Base-by-base conservation (phyloP, 2,888 invertebrate genomes). In the Lampropteryx suffumata region DNA sequence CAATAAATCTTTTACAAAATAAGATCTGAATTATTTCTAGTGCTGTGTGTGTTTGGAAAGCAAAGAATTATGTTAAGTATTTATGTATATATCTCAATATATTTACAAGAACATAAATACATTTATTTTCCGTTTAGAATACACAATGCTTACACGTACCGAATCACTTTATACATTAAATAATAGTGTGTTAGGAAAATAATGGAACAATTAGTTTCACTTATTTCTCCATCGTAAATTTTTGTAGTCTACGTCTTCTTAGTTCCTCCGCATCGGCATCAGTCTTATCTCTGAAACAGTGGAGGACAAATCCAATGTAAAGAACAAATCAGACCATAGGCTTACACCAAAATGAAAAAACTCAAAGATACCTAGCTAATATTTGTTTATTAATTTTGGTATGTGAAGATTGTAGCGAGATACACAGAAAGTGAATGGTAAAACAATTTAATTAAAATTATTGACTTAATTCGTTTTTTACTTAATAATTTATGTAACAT, bases 241-340 rank as follows among this genome's bases (percentile, higher is more conserved):
- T 95, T 84, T 94, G 93, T 79, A 96, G 90, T 82, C 96, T 92
- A 76, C 95, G 92, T 85, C 94, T 93, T 79, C 96, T 91, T 48
- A 96, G 89, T 74, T 96, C 95, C 69, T 92, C 93, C 27, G 94
- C 91, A 53, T 92, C 90, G 11, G 92, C 83, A 52, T 85, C 84
- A 65, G 83, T 84, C 70, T 79, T 83, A 62, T 82, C 83, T 76
- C 87, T 85, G 72, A 1, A 74, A 76, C 47, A 63, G 54, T 39
- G 1, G 14, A 21, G 11, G n/a, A 47, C 8, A 35, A 17, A 2
- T 27, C 14, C n/a, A n/a, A 17, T 2, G 4, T 17, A 4, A 17
- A 17, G 17, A 17, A 17, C 17, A 4, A 17, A 2, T 17, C 17
- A 4, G 17, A 17, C 17, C 17, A 17, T 3, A 17, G 17, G 17